A percentile compares a stretch with the other conserved stretches of the same genome.
Conservation (phyloP, 2,113 vertebrate species). For the Halichoerus grypus region DNA sequence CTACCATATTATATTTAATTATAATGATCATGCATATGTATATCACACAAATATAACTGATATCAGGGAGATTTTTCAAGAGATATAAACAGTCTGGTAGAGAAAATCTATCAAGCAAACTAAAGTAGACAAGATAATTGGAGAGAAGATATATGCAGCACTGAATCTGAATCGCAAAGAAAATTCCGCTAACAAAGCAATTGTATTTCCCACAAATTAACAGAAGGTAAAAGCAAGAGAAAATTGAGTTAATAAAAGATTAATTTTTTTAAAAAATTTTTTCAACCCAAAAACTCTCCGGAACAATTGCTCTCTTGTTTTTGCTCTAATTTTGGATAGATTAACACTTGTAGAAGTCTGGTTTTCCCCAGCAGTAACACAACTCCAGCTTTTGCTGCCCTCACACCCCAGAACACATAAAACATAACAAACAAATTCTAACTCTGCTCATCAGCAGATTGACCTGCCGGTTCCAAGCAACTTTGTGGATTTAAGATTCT, state of each 20-base stretch:
- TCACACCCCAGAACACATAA: not conserved
- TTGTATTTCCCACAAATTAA: slow-evolving; percentile 67
- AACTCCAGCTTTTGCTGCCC: not conserved
- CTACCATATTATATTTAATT: slow-evolving; percentile 39
- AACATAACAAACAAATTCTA: not conserved
- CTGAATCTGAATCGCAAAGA: slow-evolving; percentile 56
- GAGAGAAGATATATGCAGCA: slow-evolving; percentile 42
- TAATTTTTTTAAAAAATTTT: not conserved
- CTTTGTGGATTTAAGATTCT: not conserved
- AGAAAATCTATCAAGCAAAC: slow-evolving; percentile 60
- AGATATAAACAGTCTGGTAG: slow-evolving; percentile 59
- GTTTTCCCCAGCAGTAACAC: not conserved
- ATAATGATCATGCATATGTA: slow-evolving; percentile 33
- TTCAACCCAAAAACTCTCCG: not conserved
- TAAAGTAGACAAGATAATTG: slow-evolving; percentile 63
- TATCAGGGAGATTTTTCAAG: slow-evolving; percentile 67
- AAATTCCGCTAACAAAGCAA: slow-evolving; percentile 58
- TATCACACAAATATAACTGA: slow-evolving; percentile 63
- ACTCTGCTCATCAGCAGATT: not conserved
- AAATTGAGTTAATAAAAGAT: slow-evolving; percentile 61
- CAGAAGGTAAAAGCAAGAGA: slow-evolving; percentile 50
- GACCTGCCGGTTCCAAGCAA: not conserved
- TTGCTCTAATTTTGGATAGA: not conserved
- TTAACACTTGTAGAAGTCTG: not conserved
- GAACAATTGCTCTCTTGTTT: not conserved